phyloP scores from a whole-genome alignment of 2,113 vertebrate genomes.

The Phylloscopus whistleri region DNA sequence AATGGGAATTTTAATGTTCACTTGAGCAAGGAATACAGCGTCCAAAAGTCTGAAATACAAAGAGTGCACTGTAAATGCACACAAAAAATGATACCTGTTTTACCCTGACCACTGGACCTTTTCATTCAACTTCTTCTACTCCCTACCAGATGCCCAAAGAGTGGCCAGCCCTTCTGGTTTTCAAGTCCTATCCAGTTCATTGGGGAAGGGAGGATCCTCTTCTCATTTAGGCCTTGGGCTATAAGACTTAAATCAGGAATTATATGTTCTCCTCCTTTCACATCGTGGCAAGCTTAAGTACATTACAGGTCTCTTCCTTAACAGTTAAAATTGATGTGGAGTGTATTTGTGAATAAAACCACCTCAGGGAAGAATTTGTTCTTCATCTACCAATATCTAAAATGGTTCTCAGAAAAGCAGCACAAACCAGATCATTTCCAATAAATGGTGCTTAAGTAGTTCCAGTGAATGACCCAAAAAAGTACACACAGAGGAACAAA shows the following conservation, averaged over 20 bases:
- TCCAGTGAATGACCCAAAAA: slow-evolving; percentile 20
- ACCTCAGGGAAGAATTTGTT: slow-evolving; percentile 56
- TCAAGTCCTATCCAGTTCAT: not conserved
- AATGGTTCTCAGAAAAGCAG: slow-evolving; percentile 55
- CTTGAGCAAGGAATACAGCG: not conserved
- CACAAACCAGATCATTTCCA: slow-evolving; percentile 30
- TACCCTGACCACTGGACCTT: not conserved
- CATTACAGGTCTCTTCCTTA: not conserved
- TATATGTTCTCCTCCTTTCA: not conserved
- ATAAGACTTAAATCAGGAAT: not conserved
- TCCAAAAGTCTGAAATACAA: not conserved
- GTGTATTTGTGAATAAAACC: slow-evolving; percentile 14
- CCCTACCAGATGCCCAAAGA: not conserved
- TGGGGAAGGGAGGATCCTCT: not conserved
- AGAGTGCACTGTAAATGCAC: not conserved
- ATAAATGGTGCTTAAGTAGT: slow-evolving; percentile 37
- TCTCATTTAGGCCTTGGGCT: not conserved
- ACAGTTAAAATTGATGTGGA: not conserved
- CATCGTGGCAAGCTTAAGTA: not conserved
- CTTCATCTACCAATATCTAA: slow-evolving; percentile 31
- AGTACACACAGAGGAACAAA: not conserved
- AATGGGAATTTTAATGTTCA: not conserved
- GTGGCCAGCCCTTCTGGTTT: not conserved
- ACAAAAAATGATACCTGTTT: not conserved
- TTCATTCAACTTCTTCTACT: not conserved